Percentiles rank a stretch among this genome's conserved stretches.
These are phyloP conservation scores for Panurus biarmicus DNA, from an alignment of 2,113 vertebrate species.

Conservation along the genomic window DNA sequence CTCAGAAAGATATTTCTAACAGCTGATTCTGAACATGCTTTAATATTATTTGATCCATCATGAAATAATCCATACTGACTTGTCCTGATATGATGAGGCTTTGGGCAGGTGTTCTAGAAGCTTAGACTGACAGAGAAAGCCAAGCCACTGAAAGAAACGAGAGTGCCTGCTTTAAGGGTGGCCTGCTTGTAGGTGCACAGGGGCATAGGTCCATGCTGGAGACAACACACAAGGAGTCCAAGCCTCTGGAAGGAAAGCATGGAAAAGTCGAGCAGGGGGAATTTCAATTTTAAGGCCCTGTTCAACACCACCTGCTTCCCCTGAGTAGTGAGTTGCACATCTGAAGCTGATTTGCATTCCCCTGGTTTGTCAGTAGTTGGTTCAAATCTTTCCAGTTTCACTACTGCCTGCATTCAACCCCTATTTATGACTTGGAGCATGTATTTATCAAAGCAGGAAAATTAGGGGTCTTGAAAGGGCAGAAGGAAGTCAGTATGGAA, in stretches of 20 bases:
- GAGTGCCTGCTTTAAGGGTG: not conserved
- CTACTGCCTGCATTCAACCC: not conserved
- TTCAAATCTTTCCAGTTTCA: not conserved
- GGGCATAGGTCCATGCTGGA: not conserved
- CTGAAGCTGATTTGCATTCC: not conserved
- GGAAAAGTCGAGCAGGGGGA: rapidly evolving
- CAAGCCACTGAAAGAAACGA: not conserved
- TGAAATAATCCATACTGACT: not conserved
- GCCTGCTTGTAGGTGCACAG: rapidly evolving
- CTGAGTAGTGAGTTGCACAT: not conserved
- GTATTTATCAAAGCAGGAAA: not conserved
- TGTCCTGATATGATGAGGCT: not conserved
- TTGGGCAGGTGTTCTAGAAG: not conserved
- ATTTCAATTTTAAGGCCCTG: not conserved
- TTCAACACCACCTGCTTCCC: not conserved
- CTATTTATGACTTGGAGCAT: not conserved
- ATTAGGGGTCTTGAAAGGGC: not conserved
- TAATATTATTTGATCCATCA: not conserved
- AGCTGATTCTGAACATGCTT: not conserved
- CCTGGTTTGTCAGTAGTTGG: not conserved
- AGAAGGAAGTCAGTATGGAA: not conserved
- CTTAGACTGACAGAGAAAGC: not conserved
- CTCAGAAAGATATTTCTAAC: not conserved
- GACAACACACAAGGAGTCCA: not conserved
- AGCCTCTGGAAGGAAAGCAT: not conserved